Percentiles rank a stretch among this genome's conserved stretches.
Evolutionary conservation across 2,113 vertebrate genomes (phyloP).

Genomic region (Hyaena hyaena): DNA sequence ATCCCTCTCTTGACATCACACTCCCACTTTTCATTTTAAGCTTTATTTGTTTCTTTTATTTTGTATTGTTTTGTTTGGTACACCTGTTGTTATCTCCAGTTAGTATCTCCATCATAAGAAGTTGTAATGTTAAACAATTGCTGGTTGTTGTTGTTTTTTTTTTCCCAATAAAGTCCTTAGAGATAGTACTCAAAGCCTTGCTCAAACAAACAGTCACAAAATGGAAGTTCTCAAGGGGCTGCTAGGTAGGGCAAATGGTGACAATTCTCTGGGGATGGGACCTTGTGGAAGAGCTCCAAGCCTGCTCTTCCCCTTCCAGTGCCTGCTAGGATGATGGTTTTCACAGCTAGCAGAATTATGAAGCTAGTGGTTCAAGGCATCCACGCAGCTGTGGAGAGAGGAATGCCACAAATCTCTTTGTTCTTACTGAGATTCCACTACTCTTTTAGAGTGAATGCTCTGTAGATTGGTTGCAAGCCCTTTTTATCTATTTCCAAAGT

Average conservation of each 20-base stretch:
- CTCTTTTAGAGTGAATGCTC: neutral
- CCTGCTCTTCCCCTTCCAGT: neutral
- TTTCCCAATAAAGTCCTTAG: neutral
- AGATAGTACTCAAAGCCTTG: neutral
- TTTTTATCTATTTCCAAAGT: neutral
- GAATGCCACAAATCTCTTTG: neutral
- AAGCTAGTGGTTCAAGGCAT: neutral
- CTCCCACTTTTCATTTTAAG: neutral
- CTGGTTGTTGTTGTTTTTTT: rapidly evolving
- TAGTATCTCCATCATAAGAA: neutral
- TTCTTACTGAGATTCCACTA: neutral
- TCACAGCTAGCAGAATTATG: no score
- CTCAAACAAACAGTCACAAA: neutral
- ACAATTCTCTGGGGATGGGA: neutral
- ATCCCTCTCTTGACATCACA: rapidly evolving
- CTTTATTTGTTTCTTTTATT: neutral
- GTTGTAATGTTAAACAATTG: neutral
- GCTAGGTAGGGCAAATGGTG: neutral
- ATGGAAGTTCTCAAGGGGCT: neutral
- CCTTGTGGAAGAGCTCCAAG: no score
- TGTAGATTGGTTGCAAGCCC: neutral
- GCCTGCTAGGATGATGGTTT: neutral
- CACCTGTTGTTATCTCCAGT: neutral
- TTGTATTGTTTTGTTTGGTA: neutral
- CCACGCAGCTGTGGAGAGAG: neutral